Base-by-base conservation (phyloP, 2,113 vertebrate genomes). In the Bufo gargarizans region DNA sequence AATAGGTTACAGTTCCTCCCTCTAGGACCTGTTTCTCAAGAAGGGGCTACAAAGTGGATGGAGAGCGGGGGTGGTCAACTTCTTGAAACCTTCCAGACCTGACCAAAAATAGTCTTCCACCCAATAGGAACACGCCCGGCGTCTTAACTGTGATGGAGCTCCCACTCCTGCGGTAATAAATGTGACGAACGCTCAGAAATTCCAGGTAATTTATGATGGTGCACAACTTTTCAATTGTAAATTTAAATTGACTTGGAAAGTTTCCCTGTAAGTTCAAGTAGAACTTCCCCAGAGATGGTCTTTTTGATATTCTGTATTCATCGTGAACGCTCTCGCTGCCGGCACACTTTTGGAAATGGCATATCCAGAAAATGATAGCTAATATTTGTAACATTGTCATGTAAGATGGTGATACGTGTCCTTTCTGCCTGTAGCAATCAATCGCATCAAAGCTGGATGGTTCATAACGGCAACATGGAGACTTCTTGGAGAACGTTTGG, bases 91-190 rank as follows among this genome's bases (percentile, higher is more conserved):
- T 65, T 77, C 49, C 71, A 65, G 56, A 77, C 43, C 22, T n/a
- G 19, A 50, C 20, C 74, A 82, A 82, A 87, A 79, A 58, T 20
- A 50, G 4, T 19, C 58, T 65, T 45, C 65, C 63, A 76, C 63
- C 58, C 50, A 72, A 82, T 14, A 82, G 47, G 53, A 82, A 82
- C 78, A 82, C 63, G 79, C 63, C 63, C 43, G 8, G 43, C 19
- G 11, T 87, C 49, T 76, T 82, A 82, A 82, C 47, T 47, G 11
- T 22, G 85, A 45, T 80, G 20, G 49, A 53, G 61, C 67, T 43
- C 49, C 22, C 19, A 20, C 33, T 65, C 49, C 49, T 69, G 63
- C 50, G 33, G 80, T 79, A 87, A 87, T 81, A 50, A 49, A 58
- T 17, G 78, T 82, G 13, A 86, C 59, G 5, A 47, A 47, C 6